Base-by-base conservation (phyloP, 2,113 vertebrate genomes). In the Hemibates koningsi region DNA sequence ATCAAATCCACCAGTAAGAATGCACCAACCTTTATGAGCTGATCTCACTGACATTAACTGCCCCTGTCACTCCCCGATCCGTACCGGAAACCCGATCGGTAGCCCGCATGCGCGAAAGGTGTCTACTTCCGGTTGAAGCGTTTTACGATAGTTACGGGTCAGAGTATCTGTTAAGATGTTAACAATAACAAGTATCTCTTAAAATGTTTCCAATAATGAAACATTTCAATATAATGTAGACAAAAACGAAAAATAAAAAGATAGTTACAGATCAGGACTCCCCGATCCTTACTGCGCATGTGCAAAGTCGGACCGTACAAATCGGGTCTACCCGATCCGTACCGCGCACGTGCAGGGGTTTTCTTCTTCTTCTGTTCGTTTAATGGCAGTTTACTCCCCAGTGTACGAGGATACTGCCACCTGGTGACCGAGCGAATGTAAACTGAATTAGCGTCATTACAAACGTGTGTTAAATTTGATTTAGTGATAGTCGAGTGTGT, bases 41-140 rank as follows among this genome's bases (percentile, higher is more conserved):
- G 21, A 45, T 27, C 68, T 29, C 68, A 27, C 38, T 10, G 6
- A 73, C 41, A 45, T 45, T 10, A 1, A 73, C 8, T 5, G 41
- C 21, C 27, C 0, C 56, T 17, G 14, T 59, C 27, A 2, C 27
- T 17, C 16, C 27, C 56, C 2, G 7, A 27, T 57, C 54, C 0
- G 4, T 14, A 27, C 21, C 0, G 24, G 54, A 57, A 54, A 57
- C 54, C 12, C 56, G 0, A 59, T 57, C 4, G 1, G 24, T 59
- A 29, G 0, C 24, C 4, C 4, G 24, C 24, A 59, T 29, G 56
- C 13, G 0, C 2, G 4, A 59, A 59, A 59, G 13, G 13, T 9
- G 13, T 59, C 13, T 59, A 59, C 24, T 29, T 59, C 13, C 2
- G 2, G 56, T 29, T 0, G 4, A 5, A 59, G 24, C 1, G 2